Percentiles rank a stretch among this genome's conserved stretches.
Conservation (phyloP, 2,888 invertebrate species). For the Petrophora chlorosata region DNA sequence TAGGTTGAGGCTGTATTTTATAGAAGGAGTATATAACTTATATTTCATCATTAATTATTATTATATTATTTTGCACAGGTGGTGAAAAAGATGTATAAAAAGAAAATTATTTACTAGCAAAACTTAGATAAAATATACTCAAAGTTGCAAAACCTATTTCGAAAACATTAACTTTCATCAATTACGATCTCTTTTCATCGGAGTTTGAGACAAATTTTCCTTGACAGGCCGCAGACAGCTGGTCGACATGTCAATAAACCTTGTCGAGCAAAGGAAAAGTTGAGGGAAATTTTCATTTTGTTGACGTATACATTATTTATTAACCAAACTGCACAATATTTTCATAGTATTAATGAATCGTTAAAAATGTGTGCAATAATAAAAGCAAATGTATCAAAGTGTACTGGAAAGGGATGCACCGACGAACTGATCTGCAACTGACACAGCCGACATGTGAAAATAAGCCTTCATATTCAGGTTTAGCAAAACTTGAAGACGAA, state of each 20-base stretch:
- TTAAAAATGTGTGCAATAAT: slow-evolving; percentile 46
- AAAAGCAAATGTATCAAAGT: slow-evolving; percentile 20
- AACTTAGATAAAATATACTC: too few species aligned
- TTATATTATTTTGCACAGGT: too few species aligned
- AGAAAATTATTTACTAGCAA: too few species aligned
- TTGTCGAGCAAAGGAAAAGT: not conserved
- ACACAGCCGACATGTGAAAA: slow-evolving; percentile 30
- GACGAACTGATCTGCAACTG: slow-evolving; percentile 33
- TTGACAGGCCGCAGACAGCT: slow-evolving; percentile 4
- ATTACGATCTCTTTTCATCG: not conserved
- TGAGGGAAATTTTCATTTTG: not conserved
- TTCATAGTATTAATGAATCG: slow-evolving; percentile 17
- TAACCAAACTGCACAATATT: not conserved
- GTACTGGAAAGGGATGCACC: slow-evolving; percentile 57
- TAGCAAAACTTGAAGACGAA: slow-evolving; percentile 53
- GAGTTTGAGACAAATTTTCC: not conserved
- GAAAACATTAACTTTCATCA: not conserved
- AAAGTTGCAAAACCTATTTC: too few species aligned
- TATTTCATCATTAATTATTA: too few species aligned
- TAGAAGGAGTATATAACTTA: too few species aligned
- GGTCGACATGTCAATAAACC: slow-evolving; percentile 3
- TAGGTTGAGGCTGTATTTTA: too few species aligned
- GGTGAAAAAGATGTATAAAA: too few species aligned
- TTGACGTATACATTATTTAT: not conserved
- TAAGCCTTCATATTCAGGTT: slow-evolving; percentile 37